phyloP scores from a whole-genome alignment of 1,140 invertebrate species.

The Magallana gigas region DNA sequence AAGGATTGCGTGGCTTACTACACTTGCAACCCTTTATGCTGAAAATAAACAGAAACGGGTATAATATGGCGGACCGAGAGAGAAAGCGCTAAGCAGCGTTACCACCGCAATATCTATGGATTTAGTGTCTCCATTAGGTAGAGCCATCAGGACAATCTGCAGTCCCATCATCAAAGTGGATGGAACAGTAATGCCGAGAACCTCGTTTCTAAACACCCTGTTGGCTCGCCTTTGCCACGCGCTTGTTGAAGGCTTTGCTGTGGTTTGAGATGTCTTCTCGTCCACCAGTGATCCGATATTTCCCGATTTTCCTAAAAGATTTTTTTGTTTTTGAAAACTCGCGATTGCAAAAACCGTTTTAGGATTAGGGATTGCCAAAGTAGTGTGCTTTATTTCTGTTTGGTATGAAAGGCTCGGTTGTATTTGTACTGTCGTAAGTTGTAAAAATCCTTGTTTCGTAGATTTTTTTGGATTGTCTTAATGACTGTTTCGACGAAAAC shows the following conservation, averaged over 20 bases:
- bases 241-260: too few species aligned
- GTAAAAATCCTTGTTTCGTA: background rate
- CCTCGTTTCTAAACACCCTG: background rate
- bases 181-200: background rate
- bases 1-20: too few species aligned
- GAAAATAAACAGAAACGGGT: background rate
- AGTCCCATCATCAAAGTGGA: background rate
- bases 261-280: too few species aligned
- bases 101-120: background rate
- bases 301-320: too few species aligned
- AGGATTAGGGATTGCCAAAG: too few species aligned
- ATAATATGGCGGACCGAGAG: background rate
- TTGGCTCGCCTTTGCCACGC: background rate
- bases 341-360: too few species aligned
- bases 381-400: too few species aligned
- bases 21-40: background rate
- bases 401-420: too few species aligned
- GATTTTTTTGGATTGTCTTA: background rate
- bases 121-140: background rate
- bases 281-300: too few species aligned
- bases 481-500: background rate
- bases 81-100: background rate
- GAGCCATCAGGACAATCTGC: background rate
- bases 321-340: too few species aligned
- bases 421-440: too few species aligned